Evolutionary conservation across 1,140 invertebrate genomes (phyloP), one percentile per base, ranked within the genome.

Genomic region (Drosophila novamexicana): DNA sequence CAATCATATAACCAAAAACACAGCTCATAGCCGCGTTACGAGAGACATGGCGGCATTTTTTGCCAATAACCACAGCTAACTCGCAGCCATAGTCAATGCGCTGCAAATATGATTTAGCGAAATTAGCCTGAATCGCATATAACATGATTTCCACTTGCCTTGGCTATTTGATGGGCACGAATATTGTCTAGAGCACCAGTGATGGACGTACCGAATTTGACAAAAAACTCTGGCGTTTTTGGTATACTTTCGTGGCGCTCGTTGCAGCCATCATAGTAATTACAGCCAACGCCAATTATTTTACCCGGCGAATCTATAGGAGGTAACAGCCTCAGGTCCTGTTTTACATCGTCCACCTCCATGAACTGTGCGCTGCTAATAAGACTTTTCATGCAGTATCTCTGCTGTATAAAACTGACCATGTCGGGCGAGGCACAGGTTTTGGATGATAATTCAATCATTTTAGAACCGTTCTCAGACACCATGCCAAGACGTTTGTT

Each of bases 1-100:
- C 96, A 0, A 98, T 94, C 7, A 97, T 97, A 85, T 97, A 98
- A 0, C 97, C 97, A 81, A 97, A 96, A 1, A 98, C 95, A 81
- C 96, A 95, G 12, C 96, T 94, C 74, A 96, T 94, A 0, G 96
- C 97, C 32, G 96, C 92, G 2, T 95, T 93, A 42, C 94, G 94
- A n/a, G 94, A 92, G 5, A 98, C 94, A 45, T 94, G 93, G 80
- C 95, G 95, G 32, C 95, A 96, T 69, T 93, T 94, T 89, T 96
- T 96, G 6, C 97, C 97, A 61, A 98, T 97, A 0, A 98, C 95
- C 59, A 98, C 95, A 0, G 95, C 96, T 44, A 98, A 86, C 89
- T 98, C 97, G 1, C 97, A 97, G 93, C 98, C 97, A 16, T 88
- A 88, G 61, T 88, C 84, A 18, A 88, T 77, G 32, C 70, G 77